Evolutionary conservation across 2,797 vertebrate genomes (phyloP).

Genomic region (Melanotaenia nigrans): DNA sequence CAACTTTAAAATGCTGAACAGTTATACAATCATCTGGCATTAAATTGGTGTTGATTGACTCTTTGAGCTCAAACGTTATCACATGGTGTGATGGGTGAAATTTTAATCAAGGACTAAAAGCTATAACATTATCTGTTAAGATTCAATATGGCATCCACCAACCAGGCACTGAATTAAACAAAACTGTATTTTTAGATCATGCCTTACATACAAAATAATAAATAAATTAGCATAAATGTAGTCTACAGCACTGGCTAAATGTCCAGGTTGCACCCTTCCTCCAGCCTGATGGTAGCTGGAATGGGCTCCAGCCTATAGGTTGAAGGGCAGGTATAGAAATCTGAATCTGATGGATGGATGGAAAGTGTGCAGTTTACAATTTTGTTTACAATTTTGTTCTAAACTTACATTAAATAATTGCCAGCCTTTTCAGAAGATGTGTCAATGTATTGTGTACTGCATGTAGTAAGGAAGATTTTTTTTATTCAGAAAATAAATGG

Average conservation of each 20-base stretch:
- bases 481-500: neutral
- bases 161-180: neutral
- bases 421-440: too few species aligned
- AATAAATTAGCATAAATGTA: neutral
- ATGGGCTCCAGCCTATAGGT: too few species aligned
- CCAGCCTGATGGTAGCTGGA: neutral
- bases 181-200: neutral
- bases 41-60: neutral
- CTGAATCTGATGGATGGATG: too few species aligned
- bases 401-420: neutral
- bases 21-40: neutral
- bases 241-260: neutral
- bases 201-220: neutral
- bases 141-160: neutral
- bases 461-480: too few species aligned
- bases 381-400: neutral
- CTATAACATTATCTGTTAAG: neutral
- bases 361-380: too few species aligned
- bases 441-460: too few species aligned
- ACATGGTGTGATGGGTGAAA: neutral
- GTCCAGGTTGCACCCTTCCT: neutral
- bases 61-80: neutral
- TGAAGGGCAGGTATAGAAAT: too few species aligned
- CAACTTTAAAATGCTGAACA: constrained; percentile 2
- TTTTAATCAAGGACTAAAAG: neutral